These are phyloP conservation scores for Notothenia coriiceps DNA, from an alignment of 2,113 vertebrate species.

Conservation along the genomic window DNA sequence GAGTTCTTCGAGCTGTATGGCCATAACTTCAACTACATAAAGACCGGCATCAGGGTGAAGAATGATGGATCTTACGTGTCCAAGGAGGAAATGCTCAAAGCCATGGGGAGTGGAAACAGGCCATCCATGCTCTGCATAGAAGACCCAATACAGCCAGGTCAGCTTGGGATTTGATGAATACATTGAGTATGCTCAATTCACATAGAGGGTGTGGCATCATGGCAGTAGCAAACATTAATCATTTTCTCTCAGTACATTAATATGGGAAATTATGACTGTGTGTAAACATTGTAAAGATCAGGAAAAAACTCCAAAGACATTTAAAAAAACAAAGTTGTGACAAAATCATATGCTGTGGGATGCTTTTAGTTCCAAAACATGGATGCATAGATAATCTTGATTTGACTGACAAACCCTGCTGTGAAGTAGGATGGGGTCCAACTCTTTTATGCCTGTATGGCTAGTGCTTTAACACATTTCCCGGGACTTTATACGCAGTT, in stretches of 20 bases:
- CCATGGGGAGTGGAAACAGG: constrained; percentile 93
- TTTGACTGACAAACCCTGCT: background rate
- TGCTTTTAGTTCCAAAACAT: background rate
- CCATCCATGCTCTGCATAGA: constrained; percentile 98
- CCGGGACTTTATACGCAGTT: background rate
- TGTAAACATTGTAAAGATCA: no score
- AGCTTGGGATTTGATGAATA: constrained; percentile 1
- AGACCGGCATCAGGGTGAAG: constrained; percentile 96
- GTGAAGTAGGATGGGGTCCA: background rate
- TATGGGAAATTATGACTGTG: background rate
- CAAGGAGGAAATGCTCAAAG: constrained; percentile 95
- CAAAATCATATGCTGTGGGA: background rate
- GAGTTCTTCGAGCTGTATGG: constrained; percentile 99
- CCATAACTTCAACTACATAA: constrained; percentile 97
- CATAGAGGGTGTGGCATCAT: background rate
- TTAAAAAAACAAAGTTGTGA: background rate
- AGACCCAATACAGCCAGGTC: constrained; percentile 94
- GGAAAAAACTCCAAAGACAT: background rate
- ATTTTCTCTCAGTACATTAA: background rate
- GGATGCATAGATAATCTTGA: background rate
- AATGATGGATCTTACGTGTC: constrained; percentile 94
- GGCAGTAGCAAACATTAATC: background rate
- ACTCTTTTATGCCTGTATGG: background rate
- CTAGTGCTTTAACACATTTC: background rate
- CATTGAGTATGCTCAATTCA: background rate